These are phyloP conservation scores for Apeltes quadracus DNA, from an alignment of 2,113 vertebrate species.

Conservation along the genomic window DNA sequence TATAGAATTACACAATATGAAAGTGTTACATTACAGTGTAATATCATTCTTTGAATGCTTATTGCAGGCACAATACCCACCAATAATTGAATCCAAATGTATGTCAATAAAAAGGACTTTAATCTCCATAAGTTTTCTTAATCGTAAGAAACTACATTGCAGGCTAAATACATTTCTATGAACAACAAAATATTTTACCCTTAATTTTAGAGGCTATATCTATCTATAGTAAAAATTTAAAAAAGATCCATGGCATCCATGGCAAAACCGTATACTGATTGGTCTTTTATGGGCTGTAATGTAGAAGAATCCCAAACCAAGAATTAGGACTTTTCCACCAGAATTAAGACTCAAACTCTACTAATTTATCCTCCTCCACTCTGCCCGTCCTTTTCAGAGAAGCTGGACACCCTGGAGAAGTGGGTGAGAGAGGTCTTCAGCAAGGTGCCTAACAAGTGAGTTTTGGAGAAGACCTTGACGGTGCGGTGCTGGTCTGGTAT, in stretches of 20 bases:
- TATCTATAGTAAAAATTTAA: too few relatives aligned
- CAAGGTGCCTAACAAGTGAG: constrained; percentile 96
- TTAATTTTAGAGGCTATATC: too few relatives aligned
- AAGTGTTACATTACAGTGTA: neutral
- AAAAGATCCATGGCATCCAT: too few relatives aligned
- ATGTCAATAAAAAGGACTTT: neutral
- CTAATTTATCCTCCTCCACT: constrained; percentile 46
- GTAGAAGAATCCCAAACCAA: neutral
- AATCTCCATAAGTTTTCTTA: neutral
- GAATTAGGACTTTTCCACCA: constrained; percentile 11
- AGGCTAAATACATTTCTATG: neutral
- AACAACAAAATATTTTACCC: too few relatives aligned
- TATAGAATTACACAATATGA: neutral
- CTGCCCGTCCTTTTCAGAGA: constrained; percentile 81
- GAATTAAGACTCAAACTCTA: constrained; percentile 37
- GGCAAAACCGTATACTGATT: neutral
- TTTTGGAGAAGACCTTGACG: constrained; percentile 43
- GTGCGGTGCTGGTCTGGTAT: constrained; percentile 35
- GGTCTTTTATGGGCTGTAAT: neutral
- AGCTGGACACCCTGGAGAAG: constrained; percentile 93
- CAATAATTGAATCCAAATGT: neutral
- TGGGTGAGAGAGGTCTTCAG: constrained; percentile 98
- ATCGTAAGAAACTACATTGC: neutral
- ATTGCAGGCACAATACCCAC: neutral
- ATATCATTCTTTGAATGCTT: neutral